Conservation (phyloP, 2,888 invertebrate genomes). For the Liopterus haemorrhoidalis region DNA sequence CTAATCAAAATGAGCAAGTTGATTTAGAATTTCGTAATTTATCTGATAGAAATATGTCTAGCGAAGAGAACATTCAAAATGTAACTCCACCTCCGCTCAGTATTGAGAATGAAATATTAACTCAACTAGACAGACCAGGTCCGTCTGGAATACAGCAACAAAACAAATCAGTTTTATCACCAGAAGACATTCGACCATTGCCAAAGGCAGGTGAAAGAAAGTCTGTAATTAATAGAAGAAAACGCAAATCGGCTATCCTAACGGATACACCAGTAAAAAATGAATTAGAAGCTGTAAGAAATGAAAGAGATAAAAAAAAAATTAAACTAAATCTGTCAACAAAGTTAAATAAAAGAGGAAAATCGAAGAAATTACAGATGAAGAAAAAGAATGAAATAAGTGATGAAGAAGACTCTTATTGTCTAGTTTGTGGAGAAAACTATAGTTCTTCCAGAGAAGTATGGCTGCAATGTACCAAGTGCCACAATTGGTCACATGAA, state of each 20-base stretch:
- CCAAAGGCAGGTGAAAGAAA: constrained; percentile 31
- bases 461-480: constrained; percentile 29
- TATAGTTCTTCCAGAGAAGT: constrained; percentile 32
- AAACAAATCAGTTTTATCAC: too few relatives aligned
- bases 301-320: constrained; percentile 23
- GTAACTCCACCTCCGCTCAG: too few relatives aligned
- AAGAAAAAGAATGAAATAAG: constrained; percentile 31
- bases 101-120: too few relatives aligned
- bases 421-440: constrained; percentile 32
- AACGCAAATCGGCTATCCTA: constrained; percentile 19
- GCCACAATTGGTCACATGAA: constrained; percentile 18
- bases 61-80: too few relatives aligned
- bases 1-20: too few relatives aligned
- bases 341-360: constrained; percentile 16
- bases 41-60: too few relatives aligned
- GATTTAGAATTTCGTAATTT: too few relatives aligned
- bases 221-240: constrained; percentile 12
- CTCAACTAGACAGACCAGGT: too few relatives aligned
- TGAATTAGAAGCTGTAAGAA: constrained; percentile 21
- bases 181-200: constrained; percentile 31
- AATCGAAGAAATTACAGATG: constrained; percentile 27
- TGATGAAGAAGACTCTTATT: constrained; percentile 29
- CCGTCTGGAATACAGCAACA: too few relatives aligned
- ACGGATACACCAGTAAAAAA: constrained; percentile 21
- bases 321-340: too few relatives aligned